A percentile compares a stretch with the other conserved stretches of the same genome.
Conservation (phyloP, 1,140 invertebrate species). For the Lucilia cuprina region DNA sequence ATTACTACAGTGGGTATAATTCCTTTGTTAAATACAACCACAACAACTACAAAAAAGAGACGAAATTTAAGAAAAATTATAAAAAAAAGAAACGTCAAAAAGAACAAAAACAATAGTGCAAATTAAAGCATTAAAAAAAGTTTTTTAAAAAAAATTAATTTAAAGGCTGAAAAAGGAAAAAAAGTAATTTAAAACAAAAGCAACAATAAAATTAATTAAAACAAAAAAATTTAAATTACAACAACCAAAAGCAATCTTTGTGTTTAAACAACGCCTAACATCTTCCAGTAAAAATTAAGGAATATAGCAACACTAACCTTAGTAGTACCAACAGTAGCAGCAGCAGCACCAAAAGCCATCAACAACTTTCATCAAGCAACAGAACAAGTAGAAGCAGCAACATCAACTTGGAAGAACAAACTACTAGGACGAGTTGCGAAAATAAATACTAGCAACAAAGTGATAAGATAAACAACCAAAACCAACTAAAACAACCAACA, state of each 20-base stretch:
- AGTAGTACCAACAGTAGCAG: background rate
- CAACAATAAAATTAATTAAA: background rate
- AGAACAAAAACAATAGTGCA: conserved; percentile 1
- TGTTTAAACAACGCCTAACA: conserved; percentile 26
- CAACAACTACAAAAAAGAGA: background rate
- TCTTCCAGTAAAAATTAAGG: conserved; percentile 3
- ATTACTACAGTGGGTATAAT: background rate
- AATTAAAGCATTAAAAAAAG: background rate
- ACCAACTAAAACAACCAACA: background rate
- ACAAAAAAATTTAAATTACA: background rate
- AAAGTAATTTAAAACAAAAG: background rate
- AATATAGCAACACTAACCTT: background rate
- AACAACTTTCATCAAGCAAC: background rate
- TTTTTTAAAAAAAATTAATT: background rate
- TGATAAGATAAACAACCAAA: background rate
- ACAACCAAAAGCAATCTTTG: conserved; percentile 21
- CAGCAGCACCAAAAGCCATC: background rate
- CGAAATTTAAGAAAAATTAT: background rate
- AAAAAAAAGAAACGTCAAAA: background rate
- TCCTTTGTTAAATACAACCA: background rate
- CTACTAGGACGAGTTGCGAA: background rate
- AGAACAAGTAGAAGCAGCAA: background rate
- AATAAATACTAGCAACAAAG: background rate
- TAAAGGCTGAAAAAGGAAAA: background rate
- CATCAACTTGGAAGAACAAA: background rate